Conservation (phyloP, 1,140 invertebrate species). For the Periplaneta americana region DNA sequence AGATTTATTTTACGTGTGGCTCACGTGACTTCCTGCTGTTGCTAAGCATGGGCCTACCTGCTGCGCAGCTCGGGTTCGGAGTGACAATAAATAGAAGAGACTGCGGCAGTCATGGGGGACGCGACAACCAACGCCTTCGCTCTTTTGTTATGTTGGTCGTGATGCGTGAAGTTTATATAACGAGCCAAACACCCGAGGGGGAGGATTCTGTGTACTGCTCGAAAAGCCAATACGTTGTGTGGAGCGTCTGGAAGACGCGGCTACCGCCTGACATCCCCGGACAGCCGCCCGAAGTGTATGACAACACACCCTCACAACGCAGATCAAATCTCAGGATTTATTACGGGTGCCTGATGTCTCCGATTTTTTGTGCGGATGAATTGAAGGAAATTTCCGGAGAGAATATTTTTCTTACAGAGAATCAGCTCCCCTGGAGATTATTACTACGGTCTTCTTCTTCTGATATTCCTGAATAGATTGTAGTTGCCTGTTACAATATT, state of each 20-base stretch:
- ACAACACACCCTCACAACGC: neutral
- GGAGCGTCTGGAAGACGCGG: neutral
- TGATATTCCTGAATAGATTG: too few relatives aligned
- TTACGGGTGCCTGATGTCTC: neutral
- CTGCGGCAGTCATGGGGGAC: neutral
- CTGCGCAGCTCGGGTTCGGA: neutral
- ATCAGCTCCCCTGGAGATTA: too few relatives aligned
- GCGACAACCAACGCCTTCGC: neutral
- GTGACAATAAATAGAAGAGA: neutral
- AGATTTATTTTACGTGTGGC: neutral
- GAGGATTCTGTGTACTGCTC: neutral
- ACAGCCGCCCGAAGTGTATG: neutral
- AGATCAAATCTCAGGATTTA: neutral
- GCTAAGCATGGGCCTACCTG: neutral
- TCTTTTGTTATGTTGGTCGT: neutral
- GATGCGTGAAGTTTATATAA: neutral
- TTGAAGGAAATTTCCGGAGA: too few relatives aligned
- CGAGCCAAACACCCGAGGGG: neutral
- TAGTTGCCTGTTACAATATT: too few relatives aligned
- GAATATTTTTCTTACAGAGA: too few relatives aligned
- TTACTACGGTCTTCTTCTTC: too few relatives aligned
- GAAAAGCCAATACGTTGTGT: neutral
- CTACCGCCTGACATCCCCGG: neutral
- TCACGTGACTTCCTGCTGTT: neutral
- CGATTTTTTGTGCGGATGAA: too few relatives aligned